These are phyloP conservation scores for Chrysina gloriosa DNA, from an alignment of 2,888 invertebrate species.

Conservation along the genomic window DNA sequence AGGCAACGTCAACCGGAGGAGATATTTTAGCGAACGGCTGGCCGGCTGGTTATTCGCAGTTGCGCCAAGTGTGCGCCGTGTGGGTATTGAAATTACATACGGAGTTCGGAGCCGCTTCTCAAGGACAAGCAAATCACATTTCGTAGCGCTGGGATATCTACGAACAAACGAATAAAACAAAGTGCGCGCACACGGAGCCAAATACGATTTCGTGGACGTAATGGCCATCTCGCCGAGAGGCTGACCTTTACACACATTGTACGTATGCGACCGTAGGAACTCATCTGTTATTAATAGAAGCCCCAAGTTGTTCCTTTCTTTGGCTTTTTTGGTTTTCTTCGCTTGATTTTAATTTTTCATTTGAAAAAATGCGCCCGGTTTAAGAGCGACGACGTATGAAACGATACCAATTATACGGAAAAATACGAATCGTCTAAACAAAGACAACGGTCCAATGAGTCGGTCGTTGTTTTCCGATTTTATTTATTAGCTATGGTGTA, in stretches of 20 bases:
- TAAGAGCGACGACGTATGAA: too few species aligned
- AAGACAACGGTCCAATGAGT: too few species aligned
- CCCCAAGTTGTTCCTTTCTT: neutral
- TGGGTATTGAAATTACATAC: conserved; percentile 16
- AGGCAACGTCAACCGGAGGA: too few species aligned
- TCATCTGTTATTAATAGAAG: neutral
- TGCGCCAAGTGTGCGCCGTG: neutral
- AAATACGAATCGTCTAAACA: too few species aligned
- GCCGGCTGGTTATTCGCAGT: neutral
- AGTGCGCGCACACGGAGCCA: neutral
- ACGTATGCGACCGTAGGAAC: too few species aligned
- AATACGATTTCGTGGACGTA: neutral
- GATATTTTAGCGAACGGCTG: too few species aligned
- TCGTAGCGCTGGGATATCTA: conserved; percentile 3
- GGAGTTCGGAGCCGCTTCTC: conserved; percentile 16
- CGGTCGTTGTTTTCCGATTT: too few species aligned
- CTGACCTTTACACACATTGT: neutral
- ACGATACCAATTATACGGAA: too few species aligned
- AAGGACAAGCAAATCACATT: conserved; percentile 24
- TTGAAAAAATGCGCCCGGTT: too few species aligned
- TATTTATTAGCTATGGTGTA: too few species aligned
- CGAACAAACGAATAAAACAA: conserved; percentile 12
- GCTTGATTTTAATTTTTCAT: too few species aligned
- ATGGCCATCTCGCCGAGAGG: conserved; percentile 8
- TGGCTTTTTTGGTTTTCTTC: too few species aligned